Evolutionary conservation across 2,888 invertebrate species (phyloP).

Genomic region (Amorpha juglandis): DNA sequence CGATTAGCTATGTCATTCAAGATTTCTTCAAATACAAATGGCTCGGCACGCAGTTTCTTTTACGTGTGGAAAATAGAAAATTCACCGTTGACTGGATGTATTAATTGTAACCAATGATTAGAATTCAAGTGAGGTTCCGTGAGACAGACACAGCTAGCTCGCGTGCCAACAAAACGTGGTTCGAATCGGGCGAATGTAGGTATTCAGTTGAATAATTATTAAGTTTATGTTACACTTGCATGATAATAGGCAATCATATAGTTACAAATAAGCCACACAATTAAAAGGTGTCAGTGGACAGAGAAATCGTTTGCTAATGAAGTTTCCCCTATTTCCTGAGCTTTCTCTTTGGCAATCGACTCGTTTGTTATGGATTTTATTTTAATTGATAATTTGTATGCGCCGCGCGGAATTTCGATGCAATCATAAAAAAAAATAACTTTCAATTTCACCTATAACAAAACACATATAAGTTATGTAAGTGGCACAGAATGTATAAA

Average conservation of each 20-base stretch:
- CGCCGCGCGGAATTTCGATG: slow-evolving; percentile 9
- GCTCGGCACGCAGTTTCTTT: slow-evolving; percentile 79
- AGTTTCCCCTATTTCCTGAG: slow-evolving; percentile 51
- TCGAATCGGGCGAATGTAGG: slow-evolving; percentile 67
- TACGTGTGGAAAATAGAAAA: slow-evolving; percentile 84
- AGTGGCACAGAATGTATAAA: slow-evolving; percentile 7
- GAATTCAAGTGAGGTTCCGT: slow-evolving; percentile 73
- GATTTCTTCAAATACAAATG: slow-evolving; percentile 73
- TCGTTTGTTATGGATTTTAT: slow-evolving; percentile 5
- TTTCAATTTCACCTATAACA: slow-evolving; percentile 26
- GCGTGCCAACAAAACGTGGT: slow-evolving; percentile 75
- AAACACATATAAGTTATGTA: slow-evolving; percentile 17
- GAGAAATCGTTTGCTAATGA: slow-evolving; percentile 66
- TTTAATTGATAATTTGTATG: slow-evolving; percentile 15
- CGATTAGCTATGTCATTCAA: slow-evolving; percentile 55
- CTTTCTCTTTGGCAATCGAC: slow-evolving; percentile 33
- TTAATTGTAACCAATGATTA: slow-evolving; percentile 80
- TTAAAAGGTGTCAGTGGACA: slow-evolving; percentile 52
- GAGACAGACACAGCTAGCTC: slow-evolving; percentile 78
- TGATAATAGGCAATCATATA: slow-evolving; percentile 58
- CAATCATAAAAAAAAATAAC: slow-evolving; percentile 17
- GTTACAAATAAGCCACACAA: slow-evolving; percentile 52
- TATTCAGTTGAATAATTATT: slow-evolving; percentile 59
- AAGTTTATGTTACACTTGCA: slow-evolving; percentile 46
- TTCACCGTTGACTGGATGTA: slow-evolving; percentile 81